A percentile compares a stretch with the other conserved stretches of the same genome.
phyloP scores from a whole-genome alignment of 2,797 vertebrate species.

The Allochrocebus solatus region DNA sequence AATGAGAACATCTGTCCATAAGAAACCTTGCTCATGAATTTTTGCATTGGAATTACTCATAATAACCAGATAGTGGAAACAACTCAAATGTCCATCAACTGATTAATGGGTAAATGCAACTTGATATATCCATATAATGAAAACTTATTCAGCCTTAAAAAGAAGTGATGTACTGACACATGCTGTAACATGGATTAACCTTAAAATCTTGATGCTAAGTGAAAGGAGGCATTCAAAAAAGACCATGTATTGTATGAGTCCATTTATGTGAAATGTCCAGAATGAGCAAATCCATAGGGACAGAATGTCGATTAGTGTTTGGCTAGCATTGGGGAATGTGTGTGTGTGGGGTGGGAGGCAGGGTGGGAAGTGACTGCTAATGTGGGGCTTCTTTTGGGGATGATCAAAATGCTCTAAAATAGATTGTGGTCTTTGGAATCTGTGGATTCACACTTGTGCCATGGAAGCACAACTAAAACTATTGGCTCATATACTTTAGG shows the following conservation, averaged over 20 bases:
- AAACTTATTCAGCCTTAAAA: not conserved
- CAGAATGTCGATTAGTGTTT: not conserved
- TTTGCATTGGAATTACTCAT: not conserved
- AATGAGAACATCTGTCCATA: not conserved
- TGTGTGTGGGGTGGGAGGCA: fast-evolving
- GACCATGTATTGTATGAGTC: not conserved
- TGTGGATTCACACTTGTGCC: no score
- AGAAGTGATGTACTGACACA: not conserved
- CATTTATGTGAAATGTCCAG: not conserved
- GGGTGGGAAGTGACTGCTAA: not conserved
- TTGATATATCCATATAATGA: not conserved
- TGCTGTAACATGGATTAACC: not conserved
- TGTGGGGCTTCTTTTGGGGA: not conserved
- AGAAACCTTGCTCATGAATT: not conserved
- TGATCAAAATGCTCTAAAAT: not conserved
- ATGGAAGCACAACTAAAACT: not conserved
- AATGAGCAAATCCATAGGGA: not conserved
- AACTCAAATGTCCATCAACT: not conserved
- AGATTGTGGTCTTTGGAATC: not conserved
- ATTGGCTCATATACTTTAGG: not conserved
- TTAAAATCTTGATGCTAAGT: not conserved
- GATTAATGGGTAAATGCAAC: not conserved
- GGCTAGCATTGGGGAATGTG: no score
- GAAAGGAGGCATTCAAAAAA: not conserved
- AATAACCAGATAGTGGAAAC: not conserved